Conservation (phyloP, 2,888 invertebrate genomes). For the Spialia ferax region DNA sequence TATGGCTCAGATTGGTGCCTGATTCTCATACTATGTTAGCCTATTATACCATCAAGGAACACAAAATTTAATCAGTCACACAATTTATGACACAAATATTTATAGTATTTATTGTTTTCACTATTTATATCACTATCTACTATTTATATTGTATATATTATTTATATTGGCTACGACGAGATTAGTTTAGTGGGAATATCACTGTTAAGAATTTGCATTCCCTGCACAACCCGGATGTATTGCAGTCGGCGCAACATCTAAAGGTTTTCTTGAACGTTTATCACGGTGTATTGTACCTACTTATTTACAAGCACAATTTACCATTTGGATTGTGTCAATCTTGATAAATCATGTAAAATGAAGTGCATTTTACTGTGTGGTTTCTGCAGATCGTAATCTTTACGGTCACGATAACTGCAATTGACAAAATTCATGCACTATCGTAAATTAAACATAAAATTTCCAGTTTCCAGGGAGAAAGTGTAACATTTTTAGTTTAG, state of each 20-base stretch:
- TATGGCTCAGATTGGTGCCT: neutral
- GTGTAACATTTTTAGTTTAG: no score
- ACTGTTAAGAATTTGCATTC: constrained; percentile 14
- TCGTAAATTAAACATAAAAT: neutral
- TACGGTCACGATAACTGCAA: neutral
- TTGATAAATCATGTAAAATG: neutral
- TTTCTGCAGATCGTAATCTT: neutral
- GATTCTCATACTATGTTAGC: constrained; percentile 7
- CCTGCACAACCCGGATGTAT: neutral
- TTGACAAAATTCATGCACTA: neutral
- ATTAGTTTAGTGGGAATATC: no score
- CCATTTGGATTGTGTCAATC: neutral
- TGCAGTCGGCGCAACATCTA: neutral
- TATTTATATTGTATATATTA: no score
- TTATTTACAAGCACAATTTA: neutral
- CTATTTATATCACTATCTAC: no score
- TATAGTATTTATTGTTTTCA: no score
- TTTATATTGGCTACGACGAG: no score
- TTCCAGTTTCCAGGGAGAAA: no score
- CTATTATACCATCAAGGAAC: constrained; percentile 14
- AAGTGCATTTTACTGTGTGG: neutral
- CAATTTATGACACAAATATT: no score
- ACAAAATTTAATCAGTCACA: constrained; percentile 22
- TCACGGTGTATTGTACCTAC: neutral
- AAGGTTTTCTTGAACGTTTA: neutral